A percentile compares a stretch with the other conserved stretches of the same genome.
Conservation (phyloP, 2,113 vertebrate species). For the Desmodus rotundus region DNA sequence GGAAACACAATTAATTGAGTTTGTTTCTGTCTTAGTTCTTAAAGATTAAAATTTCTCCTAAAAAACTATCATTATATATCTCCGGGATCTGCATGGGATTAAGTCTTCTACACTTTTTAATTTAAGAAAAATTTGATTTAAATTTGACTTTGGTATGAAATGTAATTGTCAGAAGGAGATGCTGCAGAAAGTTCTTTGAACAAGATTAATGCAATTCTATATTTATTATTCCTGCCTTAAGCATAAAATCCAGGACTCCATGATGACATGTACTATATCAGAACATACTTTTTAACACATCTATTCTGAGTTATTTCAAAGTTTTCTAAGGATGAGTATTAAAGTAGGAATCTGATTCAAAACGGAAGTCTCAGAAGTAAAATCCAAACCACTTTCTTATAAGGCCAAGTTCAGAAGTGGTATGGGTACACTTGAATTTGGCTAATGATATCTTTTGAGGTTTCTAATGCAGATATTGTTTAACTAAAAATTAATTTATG, state of each 20-base stretch:
- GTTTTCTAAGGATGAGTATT: constrained; percentile 45
- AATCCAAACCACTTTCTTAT: constrained; percentile 2
- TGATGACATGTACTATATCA: constrained; percentile 28
- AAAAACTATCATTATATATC: neutral
- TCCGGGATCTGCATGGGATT: neutral
- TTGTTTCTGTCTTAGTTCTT: constrained; percentile 30
- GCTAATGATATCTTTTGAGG: constrained; percentile 2
- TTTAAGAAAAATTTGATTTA: constrained; percentile 47
- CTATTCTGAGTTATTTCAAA: constrained; percentile 55
- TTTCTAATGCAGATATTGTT: constrained; percentile 51
- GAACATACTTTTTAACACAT: constrained; percentile 36
- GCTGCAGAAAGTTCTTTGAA: constrained; percentile 52
- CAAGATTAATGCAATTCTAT: constrained; percentile 61
- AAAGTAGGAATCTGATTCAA: constrained; percentile 46
- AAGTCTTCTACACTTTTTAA: constrained; percentile 32
- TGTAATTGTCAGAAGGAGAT: constrained; percentile 42
- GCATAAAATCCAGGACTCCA: constrained; percentile 54
- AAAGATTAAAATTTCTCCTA: constrained; percentile 7
- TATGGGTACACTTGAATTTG: neutral
- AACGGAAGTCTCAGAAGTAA: constrained; percentile 47
- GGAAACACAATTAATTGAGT: constrained; percentile 3
- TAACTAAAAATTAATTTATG: constrained; percentile 28
- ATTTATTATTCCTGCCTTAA: constrained; percentile 69
- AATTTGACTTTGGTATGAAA: constrained; percentile 38
- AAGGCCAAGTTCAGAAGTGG: constrained; percentile 8